Conservation (phyloP, 1,140 invertebrate species). For the Colletes latitarsis region DNA sequence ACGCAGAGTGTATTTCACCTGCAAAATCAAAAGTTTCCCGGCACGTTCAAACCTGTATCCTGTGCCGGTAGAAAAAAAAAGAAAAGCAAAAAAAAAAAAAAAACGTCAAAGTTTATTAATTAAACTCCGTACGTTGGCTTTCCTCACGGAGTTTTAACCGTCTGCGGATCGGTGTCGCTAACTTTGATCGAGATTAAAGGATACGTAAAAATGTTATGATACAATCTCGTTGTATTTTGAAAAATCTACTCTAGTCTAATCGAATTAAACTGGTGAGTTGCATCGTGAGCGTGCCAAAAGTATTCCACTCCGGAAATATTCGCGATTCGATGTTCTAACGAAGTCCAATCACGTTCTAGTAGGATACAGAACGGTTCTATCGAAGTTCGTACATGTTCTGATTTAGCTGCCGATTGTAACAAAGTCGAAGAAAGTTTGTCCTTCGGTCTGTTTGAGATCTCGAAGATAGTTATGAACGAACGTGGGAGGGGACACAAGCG, state of each 20-base stretch:
- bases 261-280: too few relatives aligned
- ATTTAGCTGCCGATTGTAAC: too few relatives aligned
- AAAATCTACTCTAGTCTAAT: too few relatives aligned
- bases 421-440: background rate
- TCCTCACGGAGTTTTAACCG: background rate
- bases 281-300: too few relatives aligned
- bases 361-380: too few relatives aligned
- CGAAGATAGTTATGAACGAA: background rate
- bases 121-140: background rate
- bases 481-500: background rate
- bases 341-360: too few relatives aligned
- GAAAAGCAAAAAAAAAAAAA: background rate
- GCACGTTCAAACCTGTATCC: background rate
- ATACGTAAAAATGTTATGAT: background rate
- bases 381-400: background rate
- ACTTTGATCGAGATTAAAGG: slow-evolving; percentile 1
- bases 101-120: slow-evolving; percentile 33
- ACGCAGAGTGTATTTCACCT: slow-evolving; percentile 11
- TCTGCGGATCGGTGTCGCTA: background rate
- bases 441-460: background rate
- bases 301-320: too few relatives aligned
- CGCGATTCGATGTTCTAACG: too few relatives aligned
- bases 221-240: too few relatives aligned
- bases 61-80: too few relatives aligned
- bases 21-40: background rate